phyloP scores from a whole-genome alignment of 1,140 invertebrate genomes.

The Ips nitidus region DNA sequence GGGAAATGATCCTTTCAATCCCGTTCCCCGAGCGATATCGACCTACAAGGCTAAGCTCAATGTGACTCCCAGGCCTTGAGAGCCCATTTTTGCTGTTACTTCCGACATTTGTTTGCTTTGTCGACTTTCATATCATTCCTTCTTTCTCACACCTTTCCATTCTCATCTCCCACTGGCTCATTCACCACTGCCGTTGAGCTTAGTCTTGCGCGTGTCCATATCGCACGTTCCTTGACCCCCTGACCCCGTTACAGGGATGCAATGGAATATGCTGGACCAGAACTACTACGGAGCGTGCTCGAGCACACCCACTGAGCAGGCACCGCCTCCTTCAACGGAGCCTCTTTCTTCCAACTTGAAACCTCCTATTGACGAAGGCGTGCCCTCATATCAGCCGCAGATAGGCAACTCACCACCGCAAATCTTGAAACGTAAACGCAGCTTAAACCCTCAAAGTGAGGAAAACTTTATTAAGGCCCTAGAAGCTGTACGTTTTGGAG shows the following conservation, averaged over 20 bases:
- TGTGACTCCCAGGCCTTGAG: slow-evolving; percentile 6
- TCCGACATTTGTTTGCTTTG: background rate
- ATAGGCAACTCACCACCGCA: slow-evolving; percentile 43
- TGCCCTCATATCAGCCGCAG: slow-evolving; percentile 11
- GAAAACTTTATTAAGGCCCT: slow-evolving; percentile 77
- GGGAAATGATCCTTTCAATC: slow-evolving; percentile 38
- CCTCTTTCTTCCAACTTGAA: background rate
- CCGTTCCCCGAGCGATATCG: slow-evolving; percentile 34
- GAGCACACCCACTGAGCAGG: slow-evolving; percentile 36
- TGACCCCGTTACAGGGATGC: slow-evolving; percentile 62
- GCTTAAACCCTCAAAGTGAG: slow-evolving; percentile 71
- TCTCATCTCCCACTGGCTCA: background rate
- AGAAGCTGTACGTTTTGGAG: slow-evolving; percentile 77
- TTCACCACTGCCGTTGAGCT: slow-evolving; percentile 49
- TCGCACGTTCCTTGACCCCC: slow-evolving; percentile 16
- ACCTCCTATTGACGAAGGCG: background rate
- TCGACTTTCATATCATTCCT: slow-evolving; percentile 8
- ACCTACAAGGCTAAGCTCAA: slow-evolving; percentile 48
- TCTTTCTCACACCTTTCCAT: background rate
- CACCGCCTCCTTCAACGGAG: slow-evolving; percentile 19
- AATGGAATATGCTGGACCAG: slow-evolving; percentile 71
- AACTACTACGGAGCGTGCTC: slow-evolving; percentile 63
- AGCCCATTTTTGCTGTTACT: background rate
- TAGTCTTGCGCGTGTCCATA: slow-evolving; percentile 38
- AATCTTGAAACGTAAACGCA: slow-evolving; percentile 59